These are phyloP conservation scores for Cylindroiulus punctatus DNA, from an alignment of 2,888 invertebrate genomes.

Conservation along the genomic window DNA sequence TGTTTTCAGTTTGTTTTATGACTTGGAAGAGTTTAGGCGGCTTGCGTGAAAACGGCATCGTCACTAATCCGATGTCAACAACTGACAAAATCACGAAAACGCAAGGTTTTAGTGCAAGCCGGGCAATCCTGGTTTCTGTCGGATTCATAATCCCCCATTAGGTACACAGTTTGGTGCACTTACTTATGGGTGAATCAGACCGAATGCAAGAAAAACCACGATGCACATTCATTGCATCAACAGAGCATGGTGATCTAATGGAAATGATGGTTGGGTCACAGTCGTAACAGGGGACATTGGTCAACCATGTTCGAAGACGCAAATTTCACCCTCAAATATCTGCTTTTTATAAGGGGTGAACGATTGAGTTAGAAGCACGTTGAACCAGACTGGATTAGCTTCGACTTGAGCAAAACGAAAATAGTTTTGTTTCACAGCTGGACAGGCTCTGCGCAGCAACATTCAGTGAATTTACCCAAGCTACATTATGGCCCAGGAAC, in stretches of 20 bases:
- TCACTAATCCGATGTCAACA: not conserved
- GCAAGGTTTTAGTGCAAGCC: not conserved
- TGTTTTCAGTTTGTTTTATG: not conserved
- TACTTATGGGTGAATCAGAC: not conserved
- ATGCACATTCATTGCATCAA: not conserved
- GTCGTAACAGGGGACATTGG: not conserved
- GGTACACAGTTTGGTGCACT: not conserved
- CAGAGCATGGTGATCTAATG: not conserved
- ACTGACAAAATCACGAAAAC: not conserved
- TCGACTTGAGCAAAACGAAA: not conserved
- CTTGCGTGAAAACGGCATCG: not conserved
- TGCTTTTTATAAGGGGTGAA: not conserved
- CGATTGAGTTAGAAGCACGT: not conserved
- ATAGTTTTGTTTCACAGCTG: not conserved
- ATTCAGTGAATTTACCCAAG: not conserved
- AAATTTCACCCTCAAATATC: not conserved
- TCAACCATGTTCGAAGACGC: not conserved
- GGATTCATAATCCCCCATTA: conserved; percentile 21
- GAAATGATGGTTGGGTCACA: not conserved
- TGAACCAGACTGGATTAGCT: conserved; percentile 7
- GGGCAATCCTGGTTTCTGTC: not conserved
- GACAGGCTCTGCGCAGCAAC: not conserved
- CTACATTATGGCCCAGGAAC: not conserved
- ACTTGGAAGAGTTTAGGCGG: not conserved
- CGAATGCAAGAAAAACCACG: not conserved